A percentile compares a stretch with the other conserved stretches of the same genome.
These are phyloP conservation scores for Neodiprion pinetum DNA, from an alignment of 1,140 invertebrate genomes.

Conservation along the genomic window DNA sequence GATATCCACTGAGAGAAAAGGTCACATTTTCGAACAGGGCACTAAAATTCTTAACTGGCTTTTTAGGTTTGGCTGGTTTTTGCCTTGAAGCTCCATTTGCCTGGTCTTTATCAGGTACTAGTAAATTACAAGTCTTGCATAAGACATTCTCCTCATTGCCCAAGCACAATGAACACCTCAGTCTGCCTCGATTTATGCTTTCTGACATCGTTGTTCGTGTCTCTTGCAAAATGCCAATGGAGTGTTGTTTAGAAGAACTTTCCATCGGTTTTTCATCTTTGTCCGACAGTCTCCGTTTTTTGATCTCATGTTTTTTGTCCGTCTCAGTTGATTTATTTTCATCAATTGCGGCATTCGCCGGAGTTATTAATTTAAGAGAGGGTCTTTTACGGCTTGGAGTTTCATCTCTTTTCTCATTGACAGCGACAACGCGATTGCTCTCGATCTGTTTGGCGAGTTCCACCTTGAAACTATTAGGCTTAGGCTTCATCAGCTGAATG, in stretches of 20 bases:
- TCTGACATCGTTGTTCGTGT: too few species aligned
- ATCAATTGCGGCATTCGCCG: neutral
- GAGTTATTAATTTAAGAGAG: constrained; percentile 42
- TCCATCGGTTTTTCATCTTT: constrained; percentile 27
- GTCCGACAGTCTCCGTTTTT: neutral
- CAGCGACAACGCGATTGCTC: constrained; percentile 21
- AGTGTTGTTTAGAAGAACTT: neutral
- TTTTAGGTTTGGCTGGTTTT: constrained; percentile 20
- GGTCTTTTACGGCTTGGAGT: constrained; percentile 39
- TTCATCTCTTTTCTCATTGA: constrained; percentile 26
- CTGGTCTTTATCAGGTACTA: constrained; percentile 23
- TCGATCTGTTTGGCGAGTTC: constrained; percentile 44
- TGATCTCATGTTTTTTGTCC: neutral
- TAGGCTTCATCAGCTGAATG: constrained; percentile 33
- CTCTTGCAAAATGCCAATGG: neutral
- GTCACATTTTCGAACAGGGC: constrained; percentile 47
- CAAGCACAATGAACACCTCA: constrained; percentile 37
- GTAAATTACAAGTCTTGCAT: constrained; percentile 43
- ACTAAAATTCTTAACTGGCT: constrained; percentile 43
- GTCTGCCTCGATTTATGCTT: constrained; percentile 24
- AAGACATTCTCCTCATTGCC: constrained; percentile 34
- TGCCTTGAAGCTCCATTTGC: constrained; percentile 4
- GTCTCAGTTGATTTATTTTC: constrained; percentile 11
- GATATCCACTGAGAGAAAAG: constrained; percentile 57
- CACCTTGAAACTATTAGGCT: constrained; percentile 41